These are phyloP conservation scores for Xestoiulus laeticollis DNA, from an alignment of 2,888 invertebrate species.

Conservation along the genomic window DNA sequence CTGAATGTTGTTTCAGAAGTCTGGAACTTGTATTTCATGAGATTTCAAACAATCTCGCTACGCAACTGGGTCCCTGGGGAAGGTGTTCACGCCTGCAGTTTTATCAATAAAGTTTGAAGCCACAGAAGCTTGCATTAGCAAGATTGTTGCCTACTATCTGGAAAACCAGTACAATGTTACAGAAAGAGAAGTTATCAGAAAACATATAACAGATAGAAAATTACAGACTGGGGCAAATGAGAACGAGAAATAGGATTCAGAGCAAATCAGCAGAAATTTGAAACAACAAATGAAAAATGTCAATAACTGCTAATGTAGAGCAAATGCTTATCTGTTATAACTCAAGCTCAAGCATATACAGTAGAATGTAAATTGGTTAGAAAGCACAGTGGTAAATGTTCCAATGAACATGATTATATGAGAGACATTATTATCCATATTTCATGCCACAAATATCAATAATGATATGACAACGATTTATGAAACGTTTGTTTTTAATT, in stretches of 20 bases:
- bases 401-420: not conserved
- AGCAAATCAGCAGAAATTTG: too few species aligned
- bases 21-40: not conserved
- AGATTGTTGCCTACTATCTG: not conserved
- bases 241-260: too few species aligned
- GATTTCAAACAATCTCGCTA: not conserved
- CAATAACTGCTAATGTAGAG: too few species aligned
- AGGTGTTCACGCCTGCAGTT: not conserved
- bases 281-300: too few species aligned
- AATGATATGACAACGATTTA: slow-evolving; percentile 60
- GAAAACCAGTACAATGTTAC: not conserved
- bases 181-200: not conserved
- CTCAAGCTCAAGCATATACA: too few species aligned
- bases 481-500: too few species aligned
- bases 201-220: not conserved
- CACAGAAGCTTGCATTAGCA: not conserved
- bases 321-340: too few species aligned
- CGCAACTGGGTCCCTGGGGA: not conserved
- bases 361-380: too few species aligned
- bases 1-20: not conserved
- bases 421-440: slow-evolving; percentile 65
- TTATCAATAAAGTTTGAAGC: not conserved
- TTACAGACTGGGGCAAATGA: too few species aligned
- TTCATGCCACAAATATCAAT: slow-evolving; percentile 66
- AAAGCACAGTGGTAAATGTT: too few species aligned